Evolutionary conservation across 2,888 invertebrate species (phyloP), one percentile per base, ranked within the genome.

Genomic region (Loripinus fragilis): DNA sequence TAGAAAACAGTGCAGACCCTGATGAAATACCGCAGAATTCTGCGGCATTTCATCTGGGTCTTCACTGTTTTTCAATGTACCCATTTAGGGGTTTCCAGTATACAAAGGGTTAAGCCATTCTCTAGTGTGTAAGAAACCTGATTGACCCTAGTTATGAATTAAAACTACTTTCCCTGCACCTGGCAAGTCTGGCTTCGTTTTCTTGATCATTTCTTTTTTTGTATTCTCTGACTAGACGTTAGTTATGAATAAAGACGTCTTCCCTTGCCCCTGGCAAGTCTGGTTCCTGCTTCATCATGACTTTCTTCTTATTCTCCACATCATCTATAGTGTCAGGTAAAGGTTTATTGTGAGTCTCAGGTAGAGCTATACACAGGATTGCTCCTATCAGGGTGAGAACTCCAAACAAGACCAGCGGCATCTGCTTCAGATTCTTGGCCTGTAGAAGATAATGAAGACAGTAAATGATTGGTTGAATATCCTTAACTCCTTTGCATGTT

Each of bases 351-450:
- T 90, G 88, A 0, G 91, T 91, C 71, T 91, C 91, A 12, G 90
- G 90, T 48, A 90, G 78, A 33, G 85, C 74, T 33, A 87, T 41
- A 0, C 86, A 83, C 20, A 89, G 66, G 7, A 86, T 55, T 12
- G 86, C 88, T 33, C 88, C 90, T 41, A 89, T 71, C 7, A 90
- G 45, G 0, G 88, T 86, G 70, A 90, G 64, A 48, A 85, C 85
- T 33, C 89, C 89, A 86, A 91, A 90, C 69, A 90, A 45, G 0
- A 88, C 85, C 67, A 88, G 71, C 2, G 90, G 90, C 42, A 89
- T 71, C 55, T 86, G 80, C 38, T 81, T 82, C 41, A 83, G 67
- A n/a, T 83, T 83, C 74, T 83, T 87, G 10, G 89, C 88, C 90
- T 90, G 85, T 48, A 77, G 68, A 52, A 64, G 50, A 25, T 12